A percentile compares a stretch with the other conserved stretches of the same genome.
phyloP scores from a whole-genome alignment of 1,140 invertebrate genomes.

The Heliconius hermathena region DNA sequence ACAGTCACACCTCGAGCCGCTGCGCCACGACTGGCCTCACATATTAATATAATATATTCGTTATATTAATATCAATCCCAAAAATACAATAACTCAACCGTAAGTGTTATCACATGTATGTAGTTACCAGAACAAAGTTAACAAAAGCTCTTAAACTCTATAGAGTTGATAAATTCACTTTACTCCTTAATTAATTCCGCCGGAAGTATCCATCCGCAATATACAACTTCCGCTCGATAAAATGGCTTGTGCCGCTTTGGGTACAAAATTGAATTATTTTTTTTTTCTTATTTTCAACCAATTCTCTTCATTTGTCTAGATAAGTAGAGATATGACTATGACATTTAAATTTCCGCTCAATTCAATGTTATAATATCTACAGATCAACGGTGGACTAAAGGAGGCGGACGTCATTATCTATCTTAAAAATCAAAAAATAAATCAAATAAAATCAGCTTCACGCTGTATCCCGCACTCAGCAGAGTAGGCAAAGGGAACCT shows the following conservation, averaged over 20 bases:
- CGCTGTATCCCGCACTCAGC: too few relatives aligned
- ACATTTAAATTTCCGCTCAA: too few relatives aligned
- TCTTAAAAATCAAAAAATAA: too few relatives aligned
- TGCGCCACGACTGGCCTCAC: too few relatives aligned
- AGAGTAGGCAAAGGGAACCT: too few relatives aligned
- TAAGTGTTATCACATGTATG: background rate
- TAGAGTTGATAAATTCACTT: constrained; percentile 34
- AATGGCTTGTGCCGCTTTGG: constrained; percentile 26
- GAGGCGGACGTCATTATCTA: too few relatives aligned
- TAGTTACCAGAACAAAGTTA: constrained; percentile 3
- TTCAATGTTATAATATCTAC: too few relatives aligned
- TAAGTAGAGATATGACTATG: background rate
- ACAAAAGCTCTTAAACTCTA: constrained; percentile 22
- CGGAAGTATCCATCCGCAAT: constrained; percentile 46
- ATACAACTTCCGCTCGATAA: constrained; percentile 43
- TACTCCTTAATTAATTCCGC: constrained; percentile 42
- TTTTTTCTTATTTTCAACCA: background rate
- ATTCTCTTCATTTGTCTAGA: background rate
- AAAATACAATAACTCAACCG: background rate
- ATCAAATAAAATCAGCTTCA: too few relatives aligned
- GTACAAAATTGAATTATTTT: background rate
- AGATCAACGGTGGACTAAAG: too few relatives aligned
- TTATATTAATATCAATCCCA: background rate
- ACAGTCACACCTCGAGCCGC: too few relatives aligned
- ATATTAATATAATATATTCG: too few relatives aligned